Base-by-base conservation (phyloP, 1,140 invertebrate species). In the Papilio polytes region DNA sequence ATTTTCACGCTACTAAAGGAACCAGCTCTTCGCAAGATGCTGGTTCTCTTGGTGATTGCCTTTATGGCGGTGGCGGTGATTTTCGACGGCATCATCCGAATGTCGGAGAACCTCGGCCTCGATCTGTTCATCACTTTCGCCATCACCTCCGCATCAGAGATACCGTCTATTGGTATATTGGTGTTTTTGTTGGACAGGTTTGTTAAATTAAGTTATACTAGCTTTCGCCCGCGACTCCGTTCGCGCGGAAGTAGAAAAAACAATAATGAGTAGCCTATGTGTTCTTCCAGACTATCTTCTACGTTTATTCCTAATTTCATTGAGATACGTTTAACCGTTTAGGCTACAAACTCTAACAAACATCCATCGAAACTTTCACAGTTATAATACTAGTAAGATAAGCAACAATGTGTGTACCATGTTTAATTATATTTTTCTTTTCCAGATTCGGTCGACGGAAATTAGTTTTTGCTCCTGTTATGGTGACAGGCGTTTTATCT, bases 61-160 rank as follows among this genome's bases (percentile, higher is more conserved):
- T 92, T 92, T 83, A 88, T 90, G 78, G 81, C 89, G 0, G 90
- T 92, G 22, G 90, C 89, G 3, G 85, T 94, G 80, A 80, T 86
- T 3, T 93, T 94, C 81, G 93, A 95, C 72, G 89, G 89, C 13
- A 85, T 94, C 48, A 87, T 93, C 8, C 85, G 94, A 18, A 85
- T 92, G 73, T 87, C 94, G 6, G 90, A 92, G 81, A 89, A 82
- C 56, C 85, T 95, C 0, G 94, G 92, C 2, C 73, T 91, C 80
- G 85, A 94, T 81, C 88, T 94, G 81, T 95, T 95, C 85, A 79
- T 91, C 1, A 92, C 92, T 0, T 95, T 95, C 82, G 90, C 92
- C 0, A 83, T 94, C 9, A 90, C 89, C 1, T 89, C 92, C 0
- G 87, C 89, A 0, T 92, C 93, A 0, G 90, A 91, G 46, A 83